These are phyloP conservation scores for Drosophila neocordata DNA, from an alignment of 1,140 invertebrate species.

Conservation along the genomic window DNA sequence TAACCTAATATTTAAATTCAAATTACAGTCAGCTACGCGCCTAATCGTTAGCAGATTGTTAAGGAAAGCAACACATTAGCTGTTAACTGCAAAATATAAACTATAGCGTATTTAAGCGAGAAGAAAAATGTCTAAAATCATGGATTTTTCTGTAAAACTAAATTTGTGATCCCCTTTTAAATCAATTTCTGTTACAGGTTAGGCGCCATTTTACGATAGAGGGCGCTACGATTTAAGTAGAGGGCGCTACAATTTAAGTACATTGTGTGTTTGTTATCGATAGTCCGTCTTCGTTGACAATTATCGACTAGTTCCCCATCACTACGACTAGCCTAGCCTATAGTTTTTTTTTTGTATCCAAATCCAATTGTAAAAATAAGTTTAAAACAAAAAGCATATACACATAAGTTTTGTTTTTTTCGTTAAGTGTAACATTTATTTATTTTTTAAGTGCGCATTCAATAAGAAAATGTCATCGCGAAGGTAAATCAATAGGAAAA, in stretches of 20 bases:
- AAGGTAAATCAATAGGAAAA: slow-evolving; percentile 78
- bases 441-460: slow-evolving; percentile 77
- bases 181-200: background rate
- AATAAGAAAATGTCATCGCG: slow-evolving; percentile 80
- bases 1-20: too few species aligned
- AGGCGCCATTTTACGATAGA: background rate
- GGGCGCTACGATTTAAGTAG: background rate
- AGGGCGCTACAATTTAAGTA: background rate
- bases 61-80: too few species aligned
- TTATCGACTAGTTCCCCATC: slow-evolving; percentile 14
- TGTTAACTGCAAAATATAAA: too few species aligned
- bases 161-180: too few species aligned
- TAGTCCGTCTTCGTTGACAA: background rate
- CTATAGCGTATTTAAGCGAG: too few species aligned
- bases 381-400: slow-evolving; percentile 70
- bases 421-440: slow-evolving; percentile 74
- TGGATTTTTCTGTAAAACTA: too few species aligned
- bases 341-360: slow-evolving; percentile 75
- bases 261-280: background rate
- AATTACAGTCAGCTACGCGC: too few species aligned
- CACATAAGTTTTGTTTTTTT: slow-evolving; percentile 74
- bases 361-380: slow-evolving; percentile 69
- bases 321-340: slow-evolving; percentile 29
- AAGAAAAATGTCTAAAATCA: too few species aligned
- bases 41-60: too few species aligned